phyloP scores from a whole-genome alignment of 2,888 invertebrate genomes.

The Meteorus cinctellus region DNA sequence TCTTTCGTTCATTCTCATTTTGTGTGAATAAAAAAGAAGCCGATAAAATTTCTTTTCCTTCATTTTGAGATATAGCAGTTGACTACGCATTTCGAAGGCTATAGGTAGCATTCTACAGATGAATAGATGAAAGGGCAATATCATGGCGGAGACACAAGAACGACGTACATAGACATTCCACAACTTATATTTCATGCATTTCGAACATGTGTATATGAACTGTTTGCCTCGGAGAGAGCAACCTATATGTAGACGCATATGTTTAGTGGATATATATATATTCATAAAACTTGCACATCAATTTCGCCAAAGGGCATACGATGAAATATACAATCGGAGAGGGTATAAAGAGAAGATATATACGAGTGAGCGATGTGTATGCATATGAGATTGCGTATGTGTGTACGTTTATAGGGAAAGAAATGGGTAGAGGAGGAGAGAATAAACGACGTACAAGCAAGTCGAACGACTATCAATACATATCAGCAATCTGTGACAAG shows the following conservation, averaged over 20 bases:
- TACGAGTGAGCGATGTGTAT: not conserved
- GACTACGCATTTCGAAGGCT: no score
- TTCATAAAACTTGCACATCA: not conserved
- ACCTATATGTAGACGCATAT: not conserved
- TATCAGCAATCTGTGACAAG: constrained; percentile 68
- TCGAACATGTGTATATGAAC: no score
- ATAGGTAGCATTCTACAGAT: no score
- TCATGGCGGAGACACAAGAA: no score
- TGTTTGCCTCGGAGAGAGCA: no score
- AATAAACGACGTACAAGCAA: constrained; percentile 41
- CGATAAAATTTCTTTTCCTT: no score
- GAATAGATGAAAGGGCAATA: no score
- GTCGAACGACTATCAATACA: constrained; percentile 59
- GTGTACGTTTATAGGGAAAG: constrained; percentile 6
- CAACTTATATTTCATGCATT: not conserved
- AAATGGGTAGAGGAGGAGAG: constrained; percentile 30
- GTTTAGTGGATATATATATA: not conserved
- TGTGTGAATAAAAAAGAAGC: no score
- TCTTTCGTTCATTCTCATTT: no score
- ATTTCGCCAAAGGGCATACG: constrained; percentile 4
- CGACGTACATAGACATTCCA: no score
- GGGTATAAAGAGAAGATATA: not conserved
- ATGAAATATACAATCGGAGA: not conserved
- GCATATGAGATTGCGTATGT: constrained; percentile 7
- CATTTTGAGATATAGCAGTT: no score